Evolutionary conservation across 1,140 invertebrate species (phyloP), one percentile per base, ranked within the genome.

Genomic region (Drosophila bocqueti): DNA sequence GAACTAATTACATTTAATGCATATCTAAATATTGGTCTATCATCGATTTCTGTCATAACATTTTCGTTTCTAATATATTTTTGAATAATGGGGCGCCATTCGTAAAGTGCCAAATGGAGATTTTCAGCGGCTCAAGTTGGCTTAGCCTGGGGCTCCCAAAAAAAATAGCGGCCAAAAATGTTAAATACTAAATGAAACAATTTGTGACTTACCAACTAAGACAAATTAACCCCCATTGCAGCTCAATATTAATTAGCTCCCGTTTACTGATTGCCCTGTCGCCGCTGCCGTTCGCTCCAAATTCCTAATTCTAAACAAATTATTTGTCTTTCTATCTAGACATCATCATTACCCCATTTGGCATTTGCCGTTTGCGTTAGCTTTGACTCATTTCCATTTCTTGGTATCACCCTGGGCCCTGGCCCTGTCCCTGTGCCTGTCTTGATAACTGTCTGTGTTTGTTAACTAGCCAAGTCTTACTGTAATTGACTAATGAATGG

Each of bases 151-250:
- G 18, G 31, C 50, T 54, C 10, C 10, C 34, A 4, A 36, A 6
- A 49, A 29, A 29, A 24, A 13, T 21, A 6, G 8, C 11, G 38
- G 10, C 18, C 40, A 40, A 47, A 34, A 59, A 71, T 71, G 43
- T 29, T 40, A 13, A 72, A 73, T 65, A 60, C 57, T 69, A 61
- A 76, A 85, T 83, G 52, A 78, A 82, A 81, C 83, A 85, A 85
- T 85, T 85, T 81, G 71, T 69, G 83, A 86, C 83, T 85, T 86
- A 85, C 13, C 24, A 79, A 76, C 83, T 86, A 87, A 86, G 83
- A 87, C 83, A 86, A 86, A 79, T 82, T 69, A 85, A 86, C 55
- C 45, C 45, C 65, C 59, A 76, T 68, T 54, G 54, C 60, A 76
- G 79, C 61, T 76, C 65, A 82, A 68, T 38, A 63, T 55, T 68